Evolutionary conservation across 2,888 invertebrate species (phyloP).

Genomic region (Xestia ashworthii): DNA sequence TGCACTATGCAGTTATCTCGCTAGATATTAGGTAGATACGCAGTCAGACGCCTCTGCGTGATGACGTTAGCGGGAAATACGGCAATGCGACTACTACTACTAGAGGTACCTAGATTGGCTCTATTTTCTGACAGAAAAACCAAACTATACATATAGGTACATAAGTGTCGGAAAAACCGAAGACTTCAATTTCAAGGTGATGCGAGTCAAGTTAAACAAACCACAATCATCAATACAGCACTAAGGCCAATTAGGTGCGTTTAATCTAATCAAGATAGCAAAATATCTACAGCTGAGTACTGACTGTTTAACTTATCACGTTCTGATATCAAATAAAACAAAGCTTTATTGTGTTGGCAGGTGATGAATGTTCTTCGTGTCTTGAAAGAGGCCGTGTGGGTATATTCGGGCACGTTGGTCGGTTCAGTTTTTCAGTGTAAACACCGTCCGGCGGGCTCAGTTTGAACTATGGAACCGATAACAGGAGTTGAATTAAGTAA

Average conservation of each 20-base stretch:
- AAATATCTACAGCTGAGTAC: constrained; percentile 40
- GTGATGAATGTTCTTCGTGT: not conserved
- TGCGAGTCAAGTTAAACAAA: constrained; percentile 7
- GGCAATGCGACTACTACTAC: not conserved
- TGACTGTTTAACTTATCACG: constrained; percentile 19
- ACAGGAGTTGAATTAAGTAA: constrained; percentile 25
- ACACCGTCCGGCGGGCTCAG: not conserved
- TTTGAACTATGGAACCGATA: constrained; percentile 7
- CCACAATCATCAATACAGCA: constrained; percentile 26
- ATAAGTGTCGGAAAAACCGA: not conserved
- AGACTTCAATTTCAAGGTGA: not conserved
- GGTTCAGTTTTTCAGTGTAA: not conserved
- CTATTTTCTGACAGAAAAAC: not conserved
- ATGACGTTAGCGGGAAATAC: not conserved
- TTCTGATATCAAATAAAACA: constrained; percentile 29
- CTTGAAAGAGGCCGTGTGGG: not conserved
- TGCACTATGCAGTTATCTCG: not conserved
- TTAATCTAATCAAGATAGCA: constrained; percentile 49
- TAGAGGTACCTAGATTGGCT: not conserved
- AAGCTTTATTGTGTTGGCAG: constrained; percentile 12
- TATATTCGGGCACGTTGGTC: not conserved
- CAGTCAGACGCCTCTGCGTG: not conserved
- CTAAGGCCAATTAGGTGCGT: constrained; percentile 34
- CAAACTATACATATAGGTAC: not conserved
- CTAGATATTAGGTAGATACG: not conserved